Conservation (phyloP, 2,113 vertebrate genomes). For the Triplophysa rosa region DNA sequence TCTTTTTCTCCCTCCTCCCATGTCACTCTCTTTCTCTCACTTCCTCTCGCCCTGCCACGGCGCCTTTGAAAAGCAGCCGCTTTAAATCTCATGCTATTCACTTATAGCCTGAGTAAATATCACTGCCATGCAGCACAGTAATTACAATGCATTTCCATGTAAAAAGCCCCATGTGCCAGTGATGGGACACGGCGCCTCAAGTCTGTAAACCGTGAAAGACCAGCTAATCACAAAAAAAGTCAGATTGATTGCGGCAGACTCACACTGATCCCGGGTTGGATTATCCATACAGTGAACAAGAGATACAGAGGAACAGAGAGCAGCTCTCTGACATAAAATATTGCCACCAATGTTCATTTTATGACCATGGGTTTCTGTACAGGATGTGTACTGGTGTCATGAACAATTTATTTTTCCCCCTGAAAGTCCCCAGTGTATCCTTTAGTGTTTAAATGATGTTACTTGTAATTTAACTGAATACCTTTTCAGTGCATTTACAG, state of each 20-base stretch:
- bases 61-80: neutral
- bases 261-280: slow-evolving; percentile 25
- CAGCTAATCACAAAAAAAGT: slow-evolving; percentile 52
- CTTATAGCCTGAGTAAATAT: slow-evolving; percentile 55
- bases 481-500: neutral
- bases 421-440: too few relatives aligned
- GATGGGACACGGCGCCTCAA: slow-evolving; percentile 10
- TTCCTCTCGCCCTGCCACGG: slow-evolving; percentile 16
- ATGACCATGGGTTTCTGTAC: neutral
- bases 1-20: slow-evolving; percentile 6
- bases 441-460: too few relatives aligned
- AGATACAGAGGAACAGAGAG: slow-evolving; percentile 7
- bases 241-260: slow-evolving; percentile 33
- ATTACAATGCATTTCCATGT: slow-evolving; percentile 54
- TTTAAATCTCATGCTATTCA: slow-evolving; percentile 53
- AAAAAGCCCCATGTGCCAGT: slow-evolving; percentile 29
- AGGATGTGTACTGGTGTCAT: neutral
- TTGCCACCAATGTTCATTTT: neutral
- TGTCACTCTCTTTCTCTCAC: slow-evolving; percentile 7
- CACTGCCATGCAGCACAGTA: slow-evolving; percentile 42
- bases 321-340: neutral
- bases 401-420: neutral
- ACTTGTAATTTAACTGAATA: too few relatives aligned
- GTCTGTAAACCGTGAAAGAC: slow-evolving; percentile 46
- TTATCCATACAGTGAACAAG: slow-evolving; percentile 4